A percentile compares a stretch with the other conserved stretches of the same genome.
phyloP scores from a whole-genome alignment of 2,113 vertebrate species.

The Phaetusa simplex region DNA sequence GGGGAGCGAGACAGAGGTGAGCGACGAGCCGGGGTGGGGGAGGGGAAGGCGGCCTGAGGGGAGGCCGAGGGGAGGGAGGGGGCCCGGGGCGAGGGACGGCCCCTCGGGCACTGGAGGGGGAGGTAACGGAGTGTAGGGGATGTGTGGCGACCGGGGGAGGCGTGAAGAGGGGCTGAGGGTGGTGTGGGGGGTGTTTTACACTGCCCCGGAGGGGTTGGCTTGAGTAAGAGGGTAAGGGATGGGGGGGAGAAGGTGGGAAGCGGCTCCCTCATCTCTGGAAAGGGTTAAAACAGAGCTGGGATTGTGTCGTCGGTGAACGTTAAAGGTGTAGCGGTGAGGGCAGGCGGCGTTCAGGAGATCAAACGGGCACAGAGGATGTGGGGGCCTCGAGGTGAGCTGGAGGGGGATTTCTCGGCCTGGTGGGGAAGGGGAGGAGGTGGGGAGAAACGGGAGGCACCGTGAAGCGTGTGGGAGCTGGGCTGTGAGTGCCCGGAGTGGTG shows the following conservation, averaged over 20 bases:
- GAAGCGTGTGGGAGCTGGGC: background rate
- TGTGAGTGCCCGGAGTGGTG: background rate
- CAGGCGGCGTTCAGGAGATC: background rate
- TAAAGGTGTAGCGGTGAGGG: background rate
- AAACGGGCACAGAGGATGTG: fast-evolving
- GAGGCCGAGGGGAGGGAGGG: background rate
- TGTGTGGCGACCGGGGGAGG: background rate
- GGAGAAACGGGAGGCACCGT: fast-evolving
- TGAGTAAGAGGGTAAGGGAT: background rate
- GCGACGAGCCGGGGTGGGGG: background rate
- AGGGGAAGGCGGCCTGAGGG: background rate
- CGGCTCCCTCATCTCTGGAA: no score
- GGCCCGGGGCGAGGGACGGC: no score
- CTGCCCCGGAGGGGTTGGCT: background rate
- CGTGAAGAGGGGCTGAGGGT: background rate
- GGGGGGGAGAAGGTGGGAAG: background rate
- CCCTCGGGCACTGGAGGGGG: no score
- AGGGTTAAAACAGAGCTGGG: background rate
- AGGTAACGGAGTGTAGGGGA: background rate
- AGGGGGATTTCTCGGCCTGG: background rate
- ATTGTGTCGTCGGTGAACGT: no score
- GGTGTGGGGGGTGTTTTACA: background rate
- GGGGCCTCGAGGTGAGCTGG: background rate
- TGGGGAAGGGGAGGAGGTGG: background rate
- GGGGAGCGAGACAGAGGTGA: slow-evolving; percentile 35